Evolutionary conservation across 2,113 vertebrate genomes (phyloP).

Genomic region (Lepidothrix coronata): DNA sequence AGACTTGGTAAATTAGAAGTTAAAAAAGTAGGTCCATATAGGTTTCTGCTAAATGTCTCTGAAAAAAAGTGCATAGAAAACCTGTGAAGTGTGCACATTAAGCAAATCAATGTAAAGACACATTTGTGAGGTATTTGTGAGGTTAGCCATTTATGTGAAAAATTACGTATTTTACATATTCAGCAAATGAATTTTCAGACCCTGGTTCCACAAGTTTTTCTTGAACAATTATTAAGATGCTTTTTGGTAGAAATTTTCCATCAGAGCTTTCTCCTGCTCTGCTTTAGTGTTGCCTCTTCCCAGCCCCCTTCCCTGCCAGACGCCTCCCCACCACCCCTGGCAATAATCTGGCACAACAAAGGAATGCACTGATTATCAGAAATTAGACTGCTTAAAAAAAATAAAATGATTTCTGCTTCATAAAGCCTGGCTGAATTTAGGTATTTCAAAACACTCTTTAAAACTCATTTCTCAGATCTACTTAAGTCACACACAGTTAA

Average conservation of each 20-base stretch:
- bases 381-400: neutral
- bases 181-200: neutral
- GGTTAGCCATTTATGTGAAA: neutral
- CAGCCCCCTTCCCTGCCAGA: neutral
- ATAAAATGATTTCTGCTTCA: neutral
- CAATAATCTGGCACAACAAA: neutral
- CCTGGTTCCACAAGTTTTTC: neutral
- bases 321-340: fast-evolving
- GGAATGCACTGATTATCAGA: neutral
- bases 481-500: conserved; percentile 67
- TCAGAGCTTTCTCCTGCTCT: neutral
- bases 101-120: neutral
- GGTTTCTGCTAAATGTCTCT: neutral
- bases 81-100: neutral
- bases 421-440: conserved; percentile 36
- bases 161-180: neutral
- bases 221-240: neutral
- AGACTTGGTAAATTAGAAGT: neutral
- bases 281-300: neutral
- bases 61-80: neutral
- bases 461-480: conserved; percentile 56
- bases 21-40: neutral
- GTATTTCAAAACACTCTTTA: conserved; percentile 54
- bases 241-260: neutral
- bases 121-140: neutral